Conservation (phyloP, 1,140 invertebrate genomes). For the Pemphigus obesinymphae region DNA sequence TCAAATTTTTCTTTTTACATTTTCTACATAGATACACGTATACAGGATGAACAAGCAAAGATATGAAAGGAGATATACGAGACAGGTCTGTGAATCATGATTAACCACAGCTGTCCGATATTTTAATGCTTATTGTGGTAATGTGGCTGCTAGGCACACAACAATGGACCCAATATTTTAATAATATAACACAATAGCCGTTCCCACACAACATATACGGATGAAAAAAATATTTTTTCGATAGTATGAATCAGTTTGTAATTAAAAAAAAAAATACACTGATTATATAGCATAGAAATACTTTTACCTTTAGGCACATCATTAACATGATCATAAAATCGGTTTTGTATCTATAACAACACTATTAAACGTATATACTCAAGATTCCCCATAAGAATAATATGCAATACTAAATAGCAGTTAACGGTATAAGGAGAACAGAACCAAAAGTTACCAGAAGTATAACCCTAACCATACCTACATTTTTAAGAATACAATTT, state of each 20-base stretch:
- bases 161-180: slow-evolving; percentile 40
- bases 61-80: slow-evolving; percentile 27
- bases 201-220: slow-evolving; percentile 38
- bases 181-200: slow-evolving; percentile 35
- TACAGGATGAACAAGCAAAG: slow-evolving; percentile 16
- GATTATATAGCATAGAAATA: slow-evolving; percentile 32
- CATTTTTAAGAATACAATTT: no score
- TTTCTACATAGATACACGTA: not conserved
- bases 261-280: slow-evolving; percentile 33
- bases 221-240: slow-evolving; percentile 35
- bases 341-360: slow-evolving; percentile 20
- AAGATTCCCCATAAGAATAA: not conserved
- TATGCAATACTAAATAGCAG: not conserved
- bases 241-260: slow-evolving; percentile 29
- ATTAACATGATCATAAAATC: slow-evolving; percentile 29
- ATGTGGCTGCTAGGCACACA: slow-evolving; percentile 36
- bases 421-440: not conserved
- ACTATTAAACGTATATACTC: not conserved
- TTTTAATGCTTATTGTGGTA: slow-evolving; percentile 39
- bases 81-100: slow-evolving; percentile 36
- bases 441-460: not conserved
- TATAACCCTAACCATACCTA: no score
- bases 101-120: slow-evolving; percentile 37
- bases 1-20: slow-evolving; percentile 7
- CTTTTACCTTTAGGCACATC: slow-evolving; percentile 16